Base-by-base conservation (phyloP, 2,113 vertebrate species). In the Phylloscopus trochilus region DNA sequence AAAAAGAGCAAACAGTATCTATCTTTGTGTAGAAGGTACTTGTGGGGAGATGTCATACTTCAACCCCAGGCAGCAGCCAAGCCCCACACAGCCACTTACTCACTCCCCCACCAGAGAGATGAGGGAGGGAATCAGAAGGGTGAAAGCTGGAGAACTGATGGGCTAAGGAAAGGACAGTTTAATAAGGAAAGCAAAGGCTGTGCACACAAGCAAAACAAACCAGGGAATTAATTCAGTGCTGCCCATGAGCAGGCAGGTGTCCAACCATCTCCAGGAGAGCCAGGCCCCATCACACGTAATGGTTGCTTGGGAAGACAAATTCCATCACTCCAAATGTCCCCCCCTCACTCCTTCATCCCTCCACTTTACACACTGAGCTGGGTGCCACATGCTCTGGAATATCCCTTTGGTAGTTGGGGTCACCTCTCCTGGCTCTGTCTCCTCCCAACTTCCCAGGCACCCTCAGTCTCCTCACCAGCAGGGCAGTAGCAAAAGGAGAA, bases 261-360 rank as follows among this genome's bases (percentile, higher is more conserved):
- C 41, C 60, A 56, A 15, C 51, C 30, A 24, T 30, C 15, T n/a
- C 30, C 51, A 66, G 43, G 43, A 56, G 30, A 58, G 20, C 35
- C 0, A 3, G 20, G 51, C 12, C 10, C 43, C 59, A 41, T 28
- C 23, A 28, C 2, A 3, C 10, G 8, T 3, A 26, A 21, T 46
- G 13, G 12, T 35, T 5, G 10, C 60, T 66, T 41, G 70, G 60
- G 60, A 67, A 30, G 52, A 75, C 13, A 75, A 41, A 66, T 13
- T 0, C 0, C 35, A n/a, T 30, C 24, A 11, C 19, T 5, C 6
- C 51, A 58, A 41, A 41, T 10, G 5, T 30, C 21, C 10, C 19
- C 6, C 3, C 28, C 4, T 27, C n/a, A 0, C 24, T 46, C 2
- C 5, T 53, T 44, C 31, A 3, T 53, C 1, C 5, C 12, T 10